A percentile compares a stretch with the other conserved stretches of the same genome.
These are phyloP conservation scores for Agelas oroides DNA, from an alignment of 37 sponge, comb jelly and placozoan species.

Conservation along the genomic window DNA sequence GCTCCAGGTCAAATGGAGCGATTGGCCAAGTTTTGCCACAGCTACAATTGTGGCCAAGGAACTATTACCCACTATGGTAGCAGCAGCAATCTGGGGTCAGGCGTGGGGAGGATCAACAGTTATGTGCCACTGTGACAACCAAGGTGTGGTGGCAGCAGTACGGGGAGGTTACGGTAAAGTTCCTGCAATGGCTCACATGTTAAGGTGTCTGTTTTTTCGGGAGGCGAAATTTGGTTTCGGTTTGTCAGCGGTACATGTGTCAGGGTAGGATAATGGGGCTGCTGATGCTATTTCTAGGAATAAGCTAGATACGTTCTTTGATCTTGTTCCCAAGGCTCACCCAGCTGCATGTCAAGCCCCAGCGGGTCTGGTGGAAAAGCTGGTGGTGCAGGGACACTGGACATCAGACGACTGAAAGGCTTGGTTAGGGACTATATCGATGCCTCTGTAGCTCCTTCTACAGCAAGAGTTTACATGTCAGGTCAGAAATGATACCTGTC, in stretches of 20 bases:
- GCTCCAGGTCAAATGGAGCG: conserved; percentile 6
- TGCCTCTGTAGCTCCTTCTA: neutral
- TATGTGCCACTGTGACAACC: conserved; percentile 16
- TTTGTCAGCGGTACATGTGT: conserved; percentile 6
- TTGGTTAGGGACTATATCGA: conserved; percentile 5
- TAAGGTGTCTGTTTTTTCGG: conserved; percentile 1
- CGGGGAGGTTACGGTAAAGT: conserved; percentile 6
- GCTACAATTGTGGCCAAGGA: conserved; percentile 13
- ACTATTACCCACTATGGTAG: neutral
- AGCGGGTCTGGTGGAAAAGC: too few species aligned
- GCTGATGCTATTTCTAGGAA: conserved; percentile 1
- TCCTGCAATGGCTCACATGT: neutral
- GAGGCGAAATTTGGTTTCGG: neutral
- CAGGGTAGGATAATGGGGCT: neutral
- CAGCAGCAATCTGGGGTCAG: conserved; percentile 7
- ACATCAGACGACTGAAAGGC: neutral
- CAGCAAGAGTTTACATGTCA: too few species aligned
- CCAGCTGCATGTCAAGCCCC: neutral
- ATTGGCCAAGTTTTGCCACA: neutral
- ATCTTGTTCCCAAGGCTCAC: conserved; percentile 6
- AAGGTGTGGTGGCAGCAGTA: neutral
- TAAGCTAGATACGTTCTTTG: neutral
- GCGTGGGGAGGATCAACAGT: neutral
- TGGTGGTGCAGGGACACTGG: neutral
- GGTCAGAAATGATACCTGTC: too few species aligned